phyloP scores from a whole-genome alignment of 2,113 vertebrate genomes.

The Paratilapia polleni region DNA sequence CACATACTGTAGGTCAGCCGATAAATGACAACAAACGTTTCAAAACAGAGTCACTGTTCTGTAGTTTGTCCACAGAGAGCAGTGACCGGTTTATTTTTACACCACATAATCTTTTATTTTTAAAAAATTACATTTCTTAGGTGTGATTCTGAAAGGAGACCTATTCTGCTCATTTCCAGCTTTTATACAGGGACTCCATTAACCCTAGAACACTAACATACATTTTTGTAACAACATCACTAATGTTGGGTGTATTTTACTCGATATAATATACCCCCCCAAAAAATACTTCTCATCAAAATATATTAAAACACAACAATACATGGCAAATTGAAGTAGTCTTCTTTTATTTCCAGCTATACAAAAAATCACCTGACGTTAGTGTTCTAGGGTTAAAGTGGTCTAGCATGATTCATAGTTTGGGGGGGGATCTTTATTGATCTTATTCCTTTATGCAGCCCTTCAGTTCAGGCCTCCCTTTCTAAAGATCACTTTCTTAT shows the following conservation, averaged over 20 bases:
- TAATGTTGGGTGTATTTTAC: too few species aligned
- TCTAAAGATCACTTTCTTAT: fast-evolving
- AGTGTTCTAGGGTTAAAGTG: too few species aligned
- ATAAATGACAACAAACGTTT: not conserved
- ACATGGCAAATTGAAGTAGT: too few species aligned
- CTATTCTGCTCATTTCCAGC: not conserved
- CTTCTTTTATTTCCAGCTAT: too few species aligned
- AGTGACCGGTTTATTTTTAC: not conserved
- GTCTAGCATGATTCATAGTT: not conserved
- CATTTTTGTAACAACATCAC: too few species aligned
- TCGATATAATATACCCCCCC: too few species aligned
- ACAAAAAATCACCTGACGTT: too few species aligned
- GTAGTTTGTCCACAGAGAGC: not conserved
- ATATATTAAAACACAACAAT: too few species aligned
- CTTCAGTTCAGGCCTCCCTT: not conserved
- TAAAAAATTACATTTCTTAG: slow-evolving; percentile 7
- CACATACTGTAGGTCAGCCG: not conserved
- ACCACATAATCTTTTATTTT: not conserved
- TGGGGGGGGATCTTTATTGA: not conserved
- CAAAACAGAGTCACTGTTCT: not conserved
- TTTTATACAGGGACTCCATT: not conserved
- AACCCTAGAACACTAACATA: too few species aligned
- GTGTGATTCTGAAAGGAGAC: not conserved
- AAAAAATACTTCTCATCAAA: too few species aligned
- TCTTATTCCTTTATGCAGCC: fast-evolving